Evolutionary conservation across 2,888 invertebrate genomes (phyloP).

Genomic region (Deilephila porcellus): DNA sequence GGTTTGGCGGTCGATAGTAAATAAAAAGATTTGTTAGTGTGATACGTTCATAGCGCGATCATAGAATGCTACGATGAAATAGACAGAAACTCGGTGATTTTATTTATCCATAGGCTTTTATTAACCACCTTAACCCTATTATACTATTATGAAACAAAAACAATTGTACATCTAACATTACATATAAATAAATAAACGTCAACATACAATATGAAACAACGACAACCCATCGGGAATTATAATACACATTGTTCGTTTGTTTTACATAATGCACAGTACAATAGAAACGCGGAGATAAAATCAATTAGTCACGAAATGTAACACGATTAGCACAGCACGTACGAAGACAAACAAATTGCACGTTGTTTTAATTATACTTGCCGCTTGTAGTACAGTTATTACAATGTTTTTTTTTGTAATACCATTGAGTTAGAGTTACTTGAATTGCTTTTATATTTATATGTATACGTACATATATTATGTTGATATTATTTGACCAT

Average conservation of each 20-base stretch:
- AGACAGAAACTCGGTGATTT: no score
- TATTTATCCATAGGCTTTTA: no score
- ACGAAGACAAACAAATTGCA: slow-evolving; percentile 7
- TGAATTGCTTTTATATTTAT: no score
- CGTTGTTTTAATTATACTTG: neutral
- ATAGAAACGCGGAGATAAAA: neutral
- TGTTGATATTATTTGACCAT: no score
- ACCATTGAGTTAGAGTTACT: no score
- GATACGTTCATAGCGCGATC: no score
- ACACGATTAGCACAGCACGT: slow-evolving; percentile 2
- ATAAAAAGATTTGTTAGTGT: no score
- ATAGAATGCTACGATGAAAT: no score
- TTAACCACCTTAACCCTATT: no score
- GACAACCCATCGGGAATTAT: neutral
- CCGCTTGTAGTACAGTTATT: neutral
- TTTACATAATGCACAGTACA: slow-evolving; percentile 11
- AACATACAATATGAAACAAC: neutral
- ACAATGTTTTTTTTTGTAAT: no score
- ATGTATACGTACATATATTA: no score
- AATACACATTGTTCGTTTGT: neutral
- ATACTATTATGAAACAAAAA: neutral
- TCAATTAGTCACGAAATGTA: neutral
- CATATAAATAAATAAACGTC: neutral
- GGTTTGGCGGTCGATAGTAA: no score
- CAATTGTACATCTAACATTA: neutral